Base-by-base conservation (phyloP, 2,888 invertebrate species). In the Nemoura dubitans region DNA sequence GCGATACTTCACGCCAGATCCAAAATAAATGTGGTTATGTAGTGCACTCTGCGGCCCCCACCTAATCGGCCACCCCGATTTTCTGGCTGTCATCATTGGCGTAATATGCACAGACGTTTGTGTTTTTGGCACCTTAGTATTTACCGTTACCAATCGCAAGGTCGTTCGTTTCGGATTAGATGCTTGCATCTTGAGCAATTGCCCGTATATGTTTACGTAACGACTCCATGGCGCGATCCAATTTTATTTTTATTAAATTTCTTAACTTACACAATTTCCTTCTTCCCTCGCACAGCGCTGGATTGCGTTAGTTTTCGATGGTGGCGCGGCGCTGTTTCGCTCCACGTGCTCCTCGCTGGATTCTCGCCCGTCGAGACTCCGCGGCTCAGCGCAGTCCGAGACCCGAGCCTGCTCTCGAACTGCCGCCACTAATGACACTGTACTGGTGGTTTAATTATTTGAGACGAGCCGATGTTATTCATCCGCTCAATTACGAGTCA, bases 401-500 rank as follows among this genome's bases (percentile, higher is more conserved):
- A 36, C 36, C 36, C 3, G 10, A 36, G 14, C 59, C 14, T 59
- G 59, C 59, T 59, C 59, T 59, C 21, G 59, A 10, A 7, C 59
- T 59, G 59, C 14, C 59, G 59, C 59, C 21, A 21, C 59, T 59
- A 59, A 59, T 59, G 59, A 59, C 59, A 59, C 59, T 59, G 59
- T 59, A 21, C 59, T 59, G 6, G 59, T 59, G 59, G 59, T 59
- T 59, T 59, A 59, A 59, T 59, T 59, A 59, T 59, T 59, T 59
- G 59, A 59, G 59, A 59, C 59, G 59, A 59, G 59, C 59, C 59
- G 59, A 59, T 59, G 59, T 21, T 59, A 59, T 59, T 59, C 59
- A 59, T 59, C 59, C 59, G 59, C 59, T 59, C 59, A 59, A 59
- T 59, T 59, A 59, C 59, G 59, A 59, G 59, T 59, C 59, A 59